Base-by-base conservation (phyloP, 2,888 invertebrate species). In the Criorhina ranunculi region DNA sequence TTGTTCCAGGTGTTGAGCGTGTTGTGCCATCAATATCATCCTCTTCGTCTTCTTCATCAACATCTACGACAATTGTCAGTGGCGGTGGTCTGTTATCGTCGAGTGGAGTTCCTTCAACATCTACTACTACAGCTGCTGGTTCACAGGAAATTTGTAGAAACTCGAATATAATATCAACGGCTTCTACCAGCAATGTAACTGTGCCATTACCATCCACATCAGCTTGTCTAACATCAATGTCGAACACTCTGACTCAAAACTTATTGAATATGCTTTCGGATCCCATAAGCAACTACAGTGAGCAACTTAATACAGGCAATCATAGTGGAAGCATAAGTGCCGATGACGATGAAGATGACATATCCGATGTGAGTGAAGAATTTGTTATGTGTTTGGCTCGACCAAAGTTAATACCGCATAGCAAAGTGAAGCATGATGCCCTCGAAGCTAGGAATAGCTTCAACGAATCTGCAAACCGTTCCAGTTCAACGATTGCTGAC, bases 1-100 rank as follows among this genome's bases (percentile, higher is more conserved):
- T 95, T 80, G 94, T 95, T 53, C 95, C 95, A 0, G 95, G 95
- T 2, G 94, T 95, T 81, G 95, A 95, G 89, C 90, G 94, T 60
- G 88, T 91, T 64, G 86, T 89, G 75, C 88, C 90, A 49, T 83
- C 87, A 29, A 35, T 76, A 57, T 67, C 60, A 80, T 42, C 67
- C 15, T 49, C 76, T 35, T 51, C 72, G 8, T 17, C 64, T 11
- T 37, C 75, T 29, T 17, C 75, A 19, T 46, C 76, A 31, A 33
- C 66, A 12, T 40, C 59, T n/a, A 62, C 59, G 51, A 44, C 49
- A 66, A 5, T 60, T 42, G 51, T 37, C 0, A 49, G n/a, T 35
- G 66, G 44, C 17, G 49, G 46, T 40, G 24, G 24, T 1, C 24
- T 4, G 4, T 24, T 4, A 4, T 53, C 69, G 69, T 73, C 64